Evolutionary conservation across 2,888 invertebrate species (phyloP).

Genomic region (Ellobium chinense): DNA sequence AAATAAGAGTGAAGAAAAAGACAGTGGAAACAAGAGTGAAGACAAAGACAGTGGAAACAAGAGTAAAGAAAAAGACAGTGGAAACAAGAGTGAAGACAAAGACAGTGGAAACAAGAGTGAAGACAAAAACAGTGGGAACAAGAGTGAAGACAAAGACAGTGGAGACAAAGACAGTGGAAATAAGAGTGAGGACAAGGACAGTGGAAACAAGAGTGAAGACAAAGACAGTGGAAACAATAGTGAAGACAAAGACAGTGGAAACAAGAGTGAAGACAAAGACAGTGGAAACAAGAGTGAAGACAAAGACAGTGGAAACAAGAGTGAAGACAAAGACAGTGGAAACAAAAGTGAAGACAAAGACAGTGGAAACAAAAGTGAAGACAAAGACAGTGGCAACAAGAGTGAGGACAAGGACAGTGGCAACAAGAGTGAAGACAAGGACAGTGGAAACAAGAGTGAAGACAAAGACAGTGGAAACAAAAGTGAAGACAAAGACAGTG

Average conservation of each 20-base stretch:
- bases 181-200: neutral
- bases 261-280: neutral
- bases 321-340: too few species aligned
- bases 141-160: neutral
- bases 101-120: neutral
- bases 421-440: too few species aligned
- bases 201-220: too few species aligned
- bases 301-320: neutral
- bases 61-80: neutral
- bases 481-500: too few species aligned
- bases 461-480: too few species aligned
- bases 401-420: too few species aligned
- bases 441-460: too few species aligned
- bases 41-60: neutral
- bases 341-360: too few species aligned
- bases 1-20: neutral
- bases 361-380: too few species aligned
- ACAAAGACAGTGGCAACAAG: too few species aligned
- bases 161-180: neutral
- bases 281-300: neutral
- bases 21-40: neutral
- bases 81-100: neutral
- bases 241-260: neutral
- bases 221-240: neutral
- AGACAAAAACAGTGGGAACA: neutral